Evolutionary conservation across 2,113 vertebrate genomes (phyloP), one percentile per base, ranked within the genome.

Genomic region (Xyrauchen texanus): DNA sequence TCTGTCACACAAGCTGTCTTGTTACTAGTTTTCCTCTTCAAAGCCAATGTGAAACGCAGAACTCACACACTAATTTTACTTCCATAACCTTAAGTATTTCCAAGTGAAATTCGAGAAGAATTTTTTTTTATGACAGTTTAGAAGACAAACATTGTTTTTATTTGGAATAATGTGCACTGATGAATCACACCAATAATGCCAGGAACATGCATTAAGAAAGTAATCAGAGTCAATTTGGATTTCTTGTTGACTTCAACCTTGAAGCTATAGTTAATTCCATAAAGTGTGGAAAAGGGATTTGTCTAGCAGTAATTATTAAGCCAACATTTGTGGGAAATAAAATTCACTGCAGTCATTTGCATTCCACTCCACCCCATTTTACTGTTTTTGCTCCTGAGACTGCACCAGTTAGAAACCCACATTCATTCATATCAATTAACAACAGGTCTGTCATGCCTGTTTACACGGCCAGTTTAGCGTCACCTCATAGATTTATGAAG

Each of bases 401-500:
- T 42, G 63, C 74, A 55, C 16, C 76, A 73, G n/a, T 67, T 65
- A 69, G 71, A 81, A 45, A 52, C 70, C 15, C 68, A 64, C 13
- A 74, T 84, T 81, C 21, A 34, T 34, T 34, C 52, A 79, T 81
- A 52, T 81, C 61, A 63, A 66, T 84, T 79, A 81, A 49, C 21
- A 52, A 34, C 13, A 15, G 79, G 45, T 73, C 62, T 81, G 66
- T 64, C 74, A 70, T 13, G 80, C 15, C 67, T 66, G 68, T 73
- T 82, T 78, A 68, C 53, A 68, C 6, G 53, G 47, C 80, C 52
- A 69, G 69, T 70, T 57, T 51, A 47, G 64, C 64, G 8, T 8
- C 58, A 63, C 71, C 9, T 57, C 57, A 74, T 66, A 64, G 78
- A 78, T 64, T 69, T 60, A 81, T 55, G 12, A 65, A 64, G 45